phyloP scores from a whole-genome alignment of 1,140 invertebrate genomes.

The Anagrus nilaparvatae region DNA sequence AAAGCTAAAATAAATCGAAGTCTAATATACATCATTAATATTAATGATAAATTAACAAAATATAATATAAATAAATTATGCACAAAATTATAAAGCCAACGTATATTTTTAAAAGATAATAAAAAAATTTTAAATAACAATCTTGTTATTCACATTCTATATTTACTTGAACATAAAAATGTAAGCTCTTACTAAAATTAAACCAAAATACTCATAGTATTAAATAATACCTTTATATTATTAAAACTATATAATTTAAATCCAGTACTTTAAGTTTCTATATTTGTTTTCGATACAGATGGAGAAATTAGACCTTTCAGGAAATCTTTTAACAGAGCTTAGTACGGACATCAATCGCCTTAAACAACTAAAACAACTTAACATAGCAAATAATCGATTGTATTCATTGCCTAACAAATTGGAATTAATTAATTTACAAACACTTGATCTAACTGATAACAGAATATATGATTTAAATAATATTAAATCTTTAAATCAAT shows the following conservation, averaged over 20 bases:
- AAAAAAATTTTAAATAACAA: too few species aligned
- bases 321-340: constrained; percentile 24
- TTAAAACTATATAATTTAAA: background rate
- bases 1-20: too few species aligned
- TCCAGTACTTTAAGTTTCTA: background rate
- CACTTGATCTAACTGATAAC: constrained; percentile 27
- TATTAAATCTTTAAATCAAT: constrained; percentile 21
- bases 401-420: constrained; percentile 23
- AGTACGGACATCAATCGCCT: constrained; percentile 23
- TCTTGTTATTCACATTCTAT: too few species aligned
- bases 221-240: too few species aligned
- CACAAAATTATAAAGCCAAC: too few species aligned
- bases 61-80: too few species aligned
- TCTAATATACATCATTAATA: too few species aligned
- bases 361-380: constrained; percentile 25
- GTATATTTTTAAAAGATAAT: too few species aligned
- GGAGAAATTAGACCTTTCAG: constrained; percentile 31
- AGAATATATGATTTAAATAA: constrained; percentile 14
- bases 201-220: too few species aligned
- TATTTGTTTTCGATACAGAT: constrained; percentile 22
- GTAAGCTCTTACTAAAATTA: too few species aligned
- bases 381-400: constrained; percentile 30
- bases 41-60: too few species aligned
- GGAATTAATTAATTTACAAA: constrained; percentile 22
- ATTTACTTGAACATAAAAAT: too few species aligned